Evolutionary conservation across 30 jellyfish, hydroid and myxozoan genomes (phyloP), one percentile per base, ranked within the genome.

Genomic region (Cassiopea xamachana): DNA sequence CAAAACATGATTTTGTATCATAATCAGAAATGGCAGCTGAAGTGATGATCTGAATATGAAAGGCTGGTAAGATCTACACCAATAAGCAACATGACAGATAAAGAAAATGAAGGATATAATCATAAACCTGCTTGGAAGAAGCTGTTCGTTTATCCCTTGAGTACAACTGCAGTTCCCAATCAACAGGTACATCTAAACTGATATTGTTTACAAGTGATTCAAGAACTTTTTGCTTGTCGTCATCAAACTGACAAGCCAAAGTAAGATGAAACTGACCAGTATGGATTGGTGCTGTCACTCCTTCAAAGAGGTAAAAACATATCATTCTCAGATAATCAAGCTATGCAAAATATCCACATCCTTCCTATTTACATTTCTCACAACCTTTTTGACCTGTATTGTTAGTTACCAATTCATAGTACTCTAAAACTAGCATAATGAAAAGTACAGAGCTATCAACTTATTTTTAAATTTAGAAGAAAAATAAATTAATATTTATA

Each of bases 221-320:
- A 17, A 96, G 93, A 46, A 74, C 62, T 60, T 81, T 86, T 43
- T 97, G 95, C 76, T 92, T 73, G 18, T 73, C 91, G 0, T 76
- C 91, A 46, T 87, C 98, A 81, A 96, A 96, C 48, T 96, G 97
- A 89, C 92, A 92, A n/a, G 97, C 99, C 14, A 96, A 88, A 15
- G 99, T 90, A 75, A 96, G 79, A 81, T 96, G 99, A 80, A 92
- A 89, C 51, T 96, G 98, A 14, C 98, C 90, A 50, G 91, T 97
- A 46, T 96, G 99, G 17, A 93, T 92, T 67, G 91, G 94, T 14
- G 90, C 93, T 55, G 89, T 69, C 18, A 96, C 86, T 1, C 98
- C 99, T 95, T 43, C 46, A 51, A 88, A 62, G 82, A 70, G 59
- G 12, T 3, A 6, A 55, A 55, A 55, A 55, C 12, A 55, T 3